Percentiles rank a stretch among this genome's conserved stretches.
phyloP scores from a whole-genome alignment of 2,888 invertebrate species.

The Dryococelus australis region DNA sequence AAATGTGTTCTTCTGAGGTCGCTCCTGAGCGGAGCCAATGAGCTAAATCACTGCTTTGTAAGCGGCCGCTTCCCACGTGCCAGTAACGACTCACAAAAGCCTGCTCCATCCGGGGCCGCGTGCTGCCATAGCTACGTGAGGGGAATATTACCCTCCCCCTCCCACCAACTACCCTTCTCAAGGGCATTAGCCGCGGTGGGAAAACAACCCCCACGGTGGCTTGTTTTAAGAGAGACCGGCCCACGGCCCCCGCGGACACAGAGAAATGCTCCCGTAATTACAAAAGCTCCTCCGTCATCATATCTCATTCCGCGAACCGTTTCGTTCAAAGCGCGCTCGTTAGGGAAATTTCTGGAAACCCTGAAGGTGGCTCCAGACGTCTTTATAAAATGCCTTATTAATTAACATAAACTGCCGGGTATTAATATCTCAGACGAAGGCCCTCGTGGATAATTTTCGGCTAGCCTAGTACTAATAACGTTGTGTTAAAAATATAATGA shows the following conservation, averaged over 20 bases:
- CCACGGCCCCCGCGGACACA: neutral
- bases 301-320: neutral
- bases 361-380: neutral
- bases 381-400: neutral
- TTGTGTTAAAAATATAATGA: no score
- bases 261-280: neutral
- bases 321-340: neutral
- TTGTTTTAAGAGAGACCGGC: neutral
- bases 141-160: no score
- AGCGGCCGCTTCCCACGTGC: neutral
- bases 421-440: no score
- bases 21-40: neutral
- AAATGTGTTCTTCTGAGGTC: neutral
- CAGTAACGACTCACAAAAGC: neutral
- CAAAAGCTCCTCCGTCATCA: neutral
- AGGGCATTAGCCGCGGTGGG: neutral
- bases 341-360: neutral
- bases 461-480: no score
- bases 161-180: no score
- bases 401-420: neutral
- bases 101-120: neutral
- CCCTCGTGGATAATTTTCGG: no score
- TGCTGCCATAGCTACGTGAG: conserved; percentile 3
- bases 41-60: neutral
- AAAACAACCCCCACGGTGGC: neutral